phyloP scores from a whole-genome alignment of 2,113 vertebrate species.

The Acrocephalus arundinaceus region DNA sequence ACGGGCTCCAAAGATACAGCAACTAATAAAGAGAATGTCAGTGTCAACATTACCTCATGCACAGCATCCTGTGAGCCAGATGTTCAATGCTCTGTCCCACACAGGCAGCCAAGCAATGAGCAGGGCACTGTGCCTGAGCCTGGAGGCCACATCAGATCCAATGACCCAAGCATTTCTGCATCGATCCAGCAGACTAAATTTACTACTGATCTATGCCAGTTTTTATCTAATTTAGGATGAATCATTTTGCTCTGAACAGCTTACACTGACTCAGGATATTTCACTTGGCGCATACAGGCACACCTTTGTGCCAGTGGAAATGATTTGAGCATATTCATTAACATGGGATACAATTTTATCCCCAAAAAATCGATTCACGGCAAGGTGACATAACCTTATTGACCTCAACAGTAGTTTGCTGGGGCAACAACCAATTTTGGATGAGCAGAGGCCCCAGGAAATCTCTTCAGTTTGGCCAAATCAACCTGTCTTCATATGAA shows the following conservation, averaged over 20 bases:
- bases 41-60: background rate
- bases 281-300: background rate
- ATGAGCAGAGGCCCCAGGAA: background rate
- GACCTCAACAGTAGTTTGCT: background rate
- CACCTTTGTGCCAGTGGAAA: background rate
- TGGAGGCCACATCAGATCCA: background rate
- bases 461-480: background rate
- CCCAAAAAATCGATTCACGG: background rate
- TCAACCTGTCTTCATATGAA: background rate
- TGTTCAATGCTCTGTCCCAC: background rate
- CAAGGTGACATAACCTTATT: background rate
- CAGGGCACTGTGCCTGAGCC: background rate
- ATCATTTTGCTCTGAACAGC: background rate
- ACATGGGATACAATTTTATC: background rate
- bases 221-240: slow-evolving; percentile 4
- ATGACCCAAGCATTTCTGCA: background rate
- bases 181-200: background rate
- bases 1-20: background rate
- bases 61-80: background rate
- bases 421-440: background rate
- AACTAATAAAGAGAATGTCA: background rate
- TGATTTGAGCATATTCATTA: background rate
- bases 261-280: background rate
- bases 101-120: background rate
- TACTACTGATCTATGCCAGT: background rate